Conservation (phyloP, 2,113 vertebrate genomes). For the Pantherophis guttatus region DNA sequence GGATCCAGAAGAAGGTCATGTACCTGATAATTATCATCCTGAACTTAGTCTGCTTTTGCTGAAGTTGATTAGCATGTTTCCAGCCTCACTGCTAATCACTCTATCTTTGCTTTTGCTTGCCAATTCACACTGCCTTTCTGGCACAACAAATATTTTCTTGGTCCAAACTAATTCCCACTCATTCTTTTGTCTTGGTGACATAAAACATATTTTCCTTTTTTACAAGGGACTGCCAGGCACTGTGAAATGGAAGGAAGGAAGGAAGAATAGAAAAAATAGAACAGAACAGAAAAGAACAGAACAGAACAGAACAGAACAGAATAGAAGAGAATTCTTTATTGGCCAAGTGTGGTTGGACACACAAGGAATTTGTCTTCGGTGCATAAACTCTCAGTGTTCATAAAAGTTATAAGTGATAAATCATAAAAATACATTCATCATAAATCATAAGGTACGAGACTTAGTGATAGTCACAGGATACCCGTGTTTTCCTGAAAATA, state of each 20-base stretch:
- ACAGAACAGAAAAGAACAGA: no score
- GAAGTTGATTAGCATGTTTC: conserved; percentile 44
- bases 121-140: conserved; percentile 50
- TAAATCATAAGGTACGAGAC: no score
- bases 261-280: no score
- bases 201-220: conserved; percentile 14
- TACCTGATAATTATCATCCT: conserved; percentile 55
- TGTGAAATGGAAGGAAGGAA: background rate
- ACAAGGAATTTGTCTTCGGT: no score
- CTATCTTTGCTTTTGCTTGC: conserved; percentile 50
- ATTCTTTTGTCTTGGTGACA: conserved; percentile 31
- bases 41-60: conserved; percentile 43
- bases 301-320: no score
- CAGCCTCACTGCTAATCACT: conserved; percentile 43
- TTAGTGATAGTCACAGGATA: no score
- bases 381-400: no score
- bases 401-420: no score
- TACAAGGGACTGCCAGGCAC: background rate
- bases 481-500: no score
- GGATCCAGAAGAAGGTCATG: conserved; percentile 51
- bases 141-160: conserved; percentile 47
- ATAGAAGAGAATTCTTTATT: no score
- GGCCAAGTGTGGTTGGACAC: no score
- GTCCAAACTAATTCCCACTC: conserved; percentile 23
- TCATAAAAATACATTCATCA: no score